phyloP scores from a whole-genome alignment of 2,797 vertebrate species.

The Gymnodraco acuticeps region DNA sequence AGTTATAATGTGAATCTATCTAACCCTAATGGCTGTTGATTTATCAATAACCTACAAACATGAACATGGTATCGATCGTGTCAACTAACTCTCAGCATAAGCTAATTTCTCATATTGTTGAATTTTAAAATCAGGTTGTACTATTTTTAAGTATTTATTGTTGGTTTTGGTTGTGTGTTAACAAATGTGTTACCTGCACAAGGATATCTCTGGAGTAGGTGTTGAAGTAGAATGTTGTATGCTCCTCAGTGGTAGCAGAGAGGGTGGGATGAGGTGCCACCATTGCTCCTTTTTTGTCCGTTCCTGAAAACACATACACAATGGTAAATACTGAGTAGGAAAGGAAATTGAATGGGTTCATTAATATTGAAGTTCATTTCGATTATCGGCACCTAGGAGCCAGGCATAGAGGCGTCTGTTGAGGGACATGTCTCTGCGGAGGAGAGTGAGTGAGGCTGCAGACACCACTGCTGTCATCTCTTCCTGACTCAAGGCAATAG shows the following conservation, averaged over 20 bases:
- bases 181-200: slow-evolving; percentile 86
- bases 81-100: background rate
- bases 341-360: background rate
- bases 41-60: background rate
- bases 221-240: slow-evolving; percentile 90
- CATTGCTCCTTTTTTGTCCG: slow-evolving; percentile 92
- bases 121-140: background rate
- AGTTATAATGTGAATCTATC: background rate
- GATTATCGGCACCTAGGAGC: slow-evolving; percentile 89
- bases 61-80: background rate
- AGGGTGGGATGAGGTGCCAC: slow-evolving; percentile 84
- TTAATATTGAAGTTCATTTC: background rate
- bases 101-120: no score
- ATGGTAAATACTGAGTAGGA: background rate
- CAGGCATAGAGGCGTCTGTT: slow-evolving; percentile 97
- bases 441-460: slow-evolving; percentile 90
- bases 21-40: background rate
- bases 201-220: slow-evolving; percentile 93
- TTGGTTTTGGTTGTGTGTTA: background rate
- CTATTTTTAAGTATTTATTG: background rate
- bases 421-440: slow-evolving; percentile 98
- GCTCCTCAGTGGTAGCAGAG: slow-evolving; percentile 88
- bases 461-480: slow-evolving; percentile 89
- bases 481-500: slow-evolving; percentile 80
- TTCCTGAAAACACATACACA: slow-evolving; percentile 80